Evolutionary conservation across 1,140 invertebrate genomes (phyloP), one percentile per base, ranked within the genome.

Genomic region (Atta texana): DNA sequence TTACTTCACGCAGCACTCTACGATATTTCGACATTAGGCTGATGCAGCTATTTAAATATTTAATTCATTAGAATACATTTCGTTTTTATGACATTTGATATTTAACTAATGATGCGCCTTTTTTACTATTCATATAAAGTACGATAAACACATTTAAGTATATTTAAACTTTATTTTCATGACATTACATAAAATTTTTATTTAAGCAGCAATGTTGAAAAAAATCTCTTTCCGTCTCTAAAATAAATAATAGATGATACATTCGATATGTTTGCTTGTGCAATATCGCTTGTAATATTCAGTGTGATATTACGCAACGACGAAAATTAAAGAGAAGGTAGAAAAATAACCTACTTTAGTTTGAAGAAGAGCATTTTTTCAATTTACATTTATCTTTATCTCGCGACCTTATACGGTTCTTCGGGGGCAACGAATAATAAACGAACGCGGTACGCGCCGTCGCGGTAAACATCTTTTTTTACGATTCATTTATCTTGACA

Each of bases 371-470:
- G 61, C 75, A 49, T 86, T 86, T 81, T 80, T 66, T 86, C 76
- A 84, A 74, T 84, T 86, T 86, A 68, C 85, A 86, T 86, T 86
- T 69, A 84, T 84, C 80, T 84, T 75, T 84, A 75, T 84, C 61
- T 84, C 57, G 55, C 28, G n/a, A 69, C 63, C 76, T 86, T 68
- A 59, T 64, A 53, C 61, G 10, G 39, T 16, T 49, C 55, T 75
- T 75, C 69, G 80, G 53, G 64, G n/a, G 24, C 53, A 55, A 61
- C 55, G 57, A 84, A 71, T 81, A 84, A 84, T 84, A 51, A 84
- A 84, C 80, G 55, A 74, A 84, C 28, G 34, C 53, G 66, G 16
- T 28, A 82, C 34, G 51, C 78, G 53, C 39, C 34, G n/a, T 7
- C 24, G 55, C 44, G 69, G 24, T 63, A 61, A 84, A 75, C 69